Base-by-base conservation (phyloP, 2,797 vertebrate species). In the Steatocranus sp. region DNA sequence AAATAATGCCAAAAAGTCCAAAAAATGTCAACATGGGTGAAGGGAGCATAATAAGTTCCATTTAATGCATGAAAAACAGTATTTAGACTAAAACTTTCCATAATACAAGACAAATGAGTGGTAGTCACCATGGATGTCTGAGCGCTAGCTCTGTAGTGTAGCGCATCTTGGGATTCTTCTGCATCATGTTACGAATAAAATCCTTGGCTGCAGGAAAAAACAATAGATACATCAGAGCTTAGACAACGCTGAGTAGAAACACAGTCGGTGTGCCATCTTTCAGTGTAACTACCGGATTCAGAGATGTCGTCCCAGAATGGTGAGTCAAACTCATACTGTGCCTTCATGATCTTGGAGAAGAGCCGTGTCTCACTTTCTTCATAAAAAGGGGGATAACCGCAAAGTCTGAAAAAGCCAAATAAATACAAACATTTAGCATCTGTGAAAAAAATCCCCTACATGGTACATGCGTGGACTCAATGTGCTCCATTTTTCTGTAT, bases 291-390 rank as follows among this genome's bases (percentile, higher is more conserved):
- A 99, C 98, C 98, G 84, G 98, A 99, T 63, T 97, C 98, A 0
- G 99, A 99, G 85, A 99, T 99, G 76, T 99, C 97, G 0, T 99
- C 99, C 99, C 99, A 99, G 94, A 99, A 99, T 0, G 98, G 99
- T 17, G 98, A 98, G 89, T 99, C 98, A 11, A 99, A 99, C 95
- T 99, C 99, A 1, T 97, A 99, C 93, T 98, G 97, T 1, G 97
- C 99, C 91, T 98, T 98, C 93, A 98, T 99, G 89, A 99, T 99
- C 93, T 99, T 99, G 46, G 98, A 97, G 88, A 99, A 99, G 18
- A 99, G 97, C 23, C 96, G 97, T 0, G 98, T 96, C 90, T 99
- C 98, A 0, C 96, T 98, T 84, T 99, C 98, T 86, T 99, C 99
- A 0, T 99, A 99, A 92, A 99, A 99, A 4, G 99, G 98, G 2